A percentile compares a stretch with the other conserved stretches of the same genome.
These are phyloP conservation scores for Alectoris magna DNA, from an alignment of 2,797 vertebrate genomes.

Conservation along the genomic window DNA sequence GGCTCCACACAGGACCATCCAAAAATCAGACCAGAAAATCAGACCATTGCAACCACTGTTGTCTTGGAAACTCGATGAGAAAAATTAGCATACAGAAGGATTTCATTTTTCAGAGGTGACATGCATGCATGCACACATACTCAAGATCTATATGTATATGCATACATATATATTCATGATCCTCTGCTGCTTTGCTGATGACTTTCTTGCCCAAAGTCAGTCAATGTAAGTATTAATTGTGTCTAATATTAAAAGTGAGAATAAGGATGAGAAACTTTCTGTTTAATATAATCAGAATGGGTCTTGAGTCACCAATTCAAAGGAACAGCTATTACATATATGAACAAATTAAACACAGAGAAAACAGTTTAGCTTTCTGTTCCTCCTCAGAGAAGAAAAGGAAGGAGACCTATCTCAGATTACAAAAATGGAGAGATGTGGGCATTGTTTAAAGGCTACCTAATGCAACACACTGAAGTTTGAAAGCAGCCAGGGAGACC, in stretches of 20 bases:
- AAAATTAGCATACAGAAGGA: constrained; percentile 52
- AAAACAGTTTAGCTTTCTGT: not conserved
- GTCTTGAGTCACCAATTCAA: not conserved
- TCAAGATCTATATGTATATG: not conserved
- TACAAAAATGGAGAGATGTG: not conserved
- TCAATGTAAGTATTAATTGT: not conserved
- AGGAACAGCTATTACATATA: not conserved
- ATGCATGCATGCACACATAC: fast-evolving
- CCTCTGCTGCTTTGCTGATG: not conserved
- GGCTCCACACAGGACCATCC: too few species aligned
- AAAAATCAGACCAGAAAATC: too few species aligned
- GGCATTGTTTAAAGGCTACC: not conserved
- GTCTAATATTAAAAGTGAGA: not conserved
- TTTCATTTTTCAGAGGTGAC: constrained; percentile 23
- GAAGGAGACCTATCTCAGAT: not conserved
- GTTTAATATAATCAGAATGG: not conserved
- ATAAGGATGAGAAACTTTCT: not conserved
- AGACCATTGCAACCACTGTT: constrained; percentile 32
- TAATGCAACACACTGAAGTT: not conserved
- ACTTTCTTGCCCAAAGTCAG: not conserved
- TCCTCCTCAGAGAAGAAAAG: not conserved
- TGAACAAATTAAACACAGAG: not conserved
- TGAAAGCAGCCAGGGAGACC: not conserved
- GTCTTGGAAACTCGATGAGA: constrained; percentile 67
- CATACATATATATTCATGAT: not conserved